Percentiles rank a stretch among this genome's conserved stretches.
Conservation (phyloP, 2,888 invertebrate genomes). For the Cosmopolites sordidus region DNA sequence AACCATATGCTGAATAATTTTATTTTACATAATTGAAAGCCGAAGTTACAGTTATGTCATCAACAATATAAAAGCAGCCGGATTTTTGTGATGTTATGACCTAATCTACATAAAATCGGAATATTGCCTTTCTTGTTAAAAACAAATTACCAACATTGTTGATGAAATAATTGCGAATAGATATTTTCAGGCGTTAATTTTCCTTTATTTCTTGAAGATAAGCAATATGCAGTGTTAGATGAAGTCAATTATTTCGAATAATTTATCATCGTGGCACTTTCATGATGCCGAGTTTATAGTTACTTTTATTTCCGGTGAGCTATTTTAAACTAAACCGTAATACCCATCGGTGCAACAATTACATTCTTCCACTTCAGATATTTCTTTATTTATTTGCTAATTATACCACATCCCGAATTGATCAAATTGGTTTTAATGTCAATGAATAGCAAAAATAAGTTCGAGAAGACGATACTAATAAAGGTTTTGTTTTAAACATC, state of each 20-base stretch:
- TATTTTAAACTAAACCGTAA: slow-evolving; percentile 16
- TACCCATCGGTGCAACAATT: slow-evolving; percentile 14
- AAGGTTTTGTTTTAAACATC: too few relatives aligned
- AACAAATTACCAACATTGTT: neutral
- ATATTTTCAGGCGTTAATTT: neutral
- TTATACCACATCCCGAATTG: slow-evolving; percentile 9
- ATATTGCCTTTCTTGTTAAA: too few relatives aligned
- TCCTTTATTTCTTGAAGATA: too few relatives aligned
- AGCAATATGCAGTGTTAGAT: slow-evolving; percentile 8
- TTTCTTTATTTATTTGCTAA: slow-evolving; percentile 15
- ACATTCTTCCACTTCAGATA: slow-evolving; percentile 18
- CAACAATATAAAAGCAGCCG: too few relatives aligned
- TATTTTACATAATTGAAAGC: too few relatives aligned
- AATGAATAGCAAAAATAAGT: too few relatives aligned
- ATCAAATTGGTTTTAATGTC: slow-evolving; percentile 6
- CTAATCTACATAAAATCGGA: too few relatives aligned
- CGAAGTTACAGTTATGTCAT: too few relatives aligned
- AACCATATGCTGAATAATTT: too few relatives aligned
- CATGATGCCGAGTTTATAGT: slow-evolving; percentile 8
- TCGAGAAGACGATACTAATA: too few relatives aligned
- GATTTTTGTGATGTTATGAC: too few relatives aligned
- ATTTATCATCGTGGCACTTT: slow-evolving; percentile 20
- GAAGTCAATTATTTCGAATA: slow-evolving; percentile 16
- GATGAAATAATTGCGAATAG: neutral
- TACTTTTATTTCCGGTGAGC: slow-evolving; percentile 18